Conservation (phyloP, 64 coral and sea anemone species). For the Montipora sp. region DNA sequence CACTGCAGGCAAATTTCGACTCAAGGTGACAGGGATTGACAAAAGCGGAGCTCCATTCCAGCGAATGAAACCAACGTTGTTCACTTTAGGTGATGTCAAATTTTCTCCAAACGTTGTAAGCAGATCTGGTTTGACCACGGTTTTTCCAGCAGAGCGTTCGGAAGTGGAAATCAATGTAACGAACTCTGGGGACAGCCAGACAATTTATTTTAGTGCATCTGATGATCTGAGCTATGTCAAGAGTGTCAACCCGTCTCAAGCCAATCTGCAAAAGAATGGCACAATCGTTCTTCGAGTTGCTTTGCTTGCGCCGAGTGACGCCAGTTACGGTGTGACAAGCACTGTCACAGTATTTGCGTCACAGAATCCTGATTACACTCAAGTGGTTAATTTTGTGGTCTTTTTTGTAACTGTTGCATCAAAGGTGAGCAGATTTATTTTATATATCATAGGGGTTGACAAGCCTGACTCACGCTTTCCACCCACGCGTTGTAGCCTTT, state of each 20-base stretch:
- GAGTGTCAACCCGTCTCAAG: background rate
- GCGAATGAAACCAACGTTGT: slow-evolving; percentile 55
- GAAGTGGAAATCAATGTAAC: slow-evolving; percentile 34
- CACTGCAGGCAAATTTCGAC: slow-evolving; percentile 38
- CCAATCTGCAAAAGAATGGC: slow-evolving; percentile 31
- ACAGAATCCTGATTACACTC: slow-evolving; percentile 18
- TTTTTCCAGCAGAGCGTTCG: slow-evolving; percentile 46
- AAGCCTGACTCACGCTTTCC: too few species aligned
- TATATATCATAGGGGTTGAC: too few species aligned
- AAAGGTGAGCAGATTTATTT: slow-evolving; percentile 38
- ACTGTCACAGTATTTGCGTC: slow-evolving; percentile 61
- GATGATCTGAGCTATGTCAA: slow-evolving; percentile 51
- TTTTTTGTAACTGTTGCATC: slow-evolving; percentile 71
- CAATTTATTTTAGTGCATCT: slow-evolving; percentile 44
- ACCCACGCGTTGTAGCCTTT: too few species aligned
- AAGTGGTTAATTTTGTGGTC: slow-evolving; percentile 64
- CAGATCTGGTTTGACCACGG: background rate
- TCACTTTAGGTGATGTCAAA: slow-evolving; percentile 46
- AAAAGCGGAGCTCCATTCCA: slow-evolving; percentile 20
- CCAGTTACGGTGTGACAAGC: slow-evolving; percentile 52
- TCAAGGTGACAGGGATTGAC: slow-evolving; percentile 56
- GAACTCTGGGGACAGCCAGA: slow-evolving; percentile 30
- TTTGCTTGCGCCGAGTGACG: slow-evolving; percentile 10
- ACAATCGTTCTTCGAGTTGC: background rate
- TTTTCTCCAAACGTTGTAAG: slow-evolving; percentile 6